Evolutionary conservation across 2,888 invertebrate species (phyloP).

Genomic region (Liopterus haemorrhoidalis): DNA sequence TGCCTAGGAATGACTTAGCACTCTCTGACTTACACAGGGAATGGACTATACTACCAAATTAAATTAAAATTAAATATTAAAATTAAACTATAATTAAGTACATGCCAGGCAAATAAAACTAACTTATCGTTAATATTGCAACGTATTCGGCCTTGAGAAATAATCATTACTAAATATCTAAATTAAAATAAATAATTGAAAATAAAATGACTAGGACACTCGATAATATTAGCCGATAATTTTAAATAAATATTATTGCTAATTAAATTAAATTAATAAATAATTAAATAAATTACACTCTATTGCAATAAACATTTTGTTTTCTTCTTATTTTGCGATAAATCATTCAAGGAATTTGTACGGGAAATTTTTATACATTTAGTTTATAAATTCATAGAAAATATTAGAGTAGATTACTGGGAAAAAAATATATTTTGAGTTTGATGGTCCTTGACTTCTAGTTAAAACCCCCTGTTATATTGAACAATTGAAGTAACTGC

Average conservation of each 20-base stretch:
- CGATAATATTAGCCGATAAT: conserved; percentile 45
- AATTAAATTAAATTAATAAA: too few relatives aligned
- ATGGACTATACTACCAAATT: conserved; percentile 17
- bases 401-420: too few relatives aligned
- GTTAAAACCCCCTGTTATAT: too few relatives aligned
- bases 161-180: background rate
- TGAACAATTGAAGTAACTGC: too few relatives aligned
- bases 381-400: too few relatives aligned
- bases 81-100: conserved; percentile 1
- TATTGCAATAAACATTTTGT: too few relatives aligned
- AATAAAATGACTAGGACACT: conserved; percentile 42
- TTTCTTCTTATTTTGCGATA: too few relatives aligned
- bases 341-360: too few relatives aligned
- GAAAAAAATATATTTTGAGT: too few relatives aligned
- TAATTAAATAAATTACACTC: too few relatives aligned
- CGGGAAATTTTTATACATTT: too few relatives aligned
- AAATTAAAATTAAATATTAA: conserved; percentile 13
- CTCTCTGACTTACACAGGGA: conserved; percentile 8
- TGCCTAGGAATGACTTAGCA: conserved; percentile 13
- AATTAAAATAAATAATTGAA: background rate
- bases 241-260: conserved; percentile 33
- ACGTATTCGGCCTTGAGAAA: conserved; percentile 13
- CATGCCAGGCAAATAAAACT: background rate
- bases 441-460: too few relatives aligned
- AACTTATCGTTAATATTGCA: conserved; percentile 16